These are phyloP conservation scores for Zaprionus ornatus DNA, from an alignment of 1,140 invertebrate species.

Conservation along the genomic window DNA sequence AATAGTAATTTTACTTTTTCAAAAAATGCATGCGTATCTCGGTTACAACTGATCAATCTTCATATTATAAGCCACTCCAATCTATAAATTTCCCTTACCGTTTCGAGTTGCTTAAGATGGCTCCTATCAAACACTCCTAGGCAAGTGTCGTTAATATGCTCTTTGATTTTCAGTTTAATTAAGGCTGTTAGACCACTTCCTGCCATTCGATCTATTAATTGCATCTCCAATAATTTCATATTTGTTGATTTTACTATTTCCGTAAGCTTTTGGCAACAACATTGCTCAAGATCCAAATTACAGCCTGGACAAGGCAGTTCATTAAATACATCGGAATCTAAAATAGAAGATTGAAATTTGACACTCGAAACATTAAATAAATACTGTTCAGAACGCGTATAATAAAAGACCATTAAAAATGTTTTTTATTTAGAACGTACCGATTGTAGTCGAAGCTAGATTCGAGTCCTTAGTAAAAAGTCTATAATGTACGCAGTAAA, in stretches of 20 bases:
- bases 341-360: constrained; percentile 2
- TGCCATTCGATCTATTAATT: constrained; percentile 90
- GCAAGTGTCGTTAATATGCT: constrained; percentile 91
- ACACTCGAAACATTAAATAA: background rate
- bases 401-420: too few relatives aligned
- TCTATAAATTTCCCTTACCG: constrained; percentile 84
- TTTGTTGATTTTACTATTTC: constrained; percentile 92
- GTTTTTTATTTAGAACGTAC: constrained; percentile 34
- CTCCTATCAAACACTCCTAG: constrained; percentile 93
- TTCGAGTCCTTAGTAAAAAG: constrained; percentile 87
- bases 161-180: constrained; percentile 91
- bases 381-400: too few relatives aligned
- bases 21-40: too few relatives aligned
- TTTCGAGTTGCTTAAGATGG: constrained; percentile 89
- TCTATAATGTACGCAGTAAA: constrained; percentile 91
- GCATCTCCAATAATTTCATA: constrained; percentile 89
- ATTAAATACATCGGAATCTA: constrained; percentile 85
- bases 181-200: constrained; percentile 92
- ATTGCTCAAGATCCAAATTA: constrained; percentile 88
- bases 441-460: constrained; percentile 45
- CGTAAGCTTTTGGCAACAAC: constrained; percentile 90
- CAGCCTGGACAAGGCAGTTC: constrained; percentile 89
- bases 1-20: too few relatives aligned
- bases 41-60: too few relatives aligned
- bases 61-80: background rate